phyloP scores from a whole-genome alignment of 2,888 invertebrate species.

The Rhingia campestris region DNA sequence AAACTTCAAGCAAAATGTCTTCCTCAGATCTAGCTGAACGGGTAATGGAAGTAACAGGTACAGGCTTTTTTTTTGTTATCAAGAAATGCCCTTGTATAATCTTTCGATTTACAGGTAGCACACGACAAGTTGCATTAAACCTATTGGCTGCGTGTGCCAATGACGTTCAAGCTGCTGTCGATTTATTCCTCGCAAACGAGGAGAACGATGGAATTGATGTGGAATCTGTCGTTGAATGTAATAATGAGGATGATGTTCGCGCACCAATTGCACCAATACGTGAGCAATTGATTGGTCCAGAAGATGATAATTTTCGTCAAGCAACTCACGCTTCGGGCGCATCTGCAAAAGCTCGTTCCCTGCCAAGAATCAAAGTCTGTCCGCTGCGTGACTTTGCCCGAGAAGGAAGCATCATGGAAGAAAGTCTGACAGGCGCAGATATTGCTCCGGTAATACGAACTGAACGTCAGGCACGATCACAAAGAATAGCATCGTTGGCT shows the following conservation, averaged over 20 bases:
- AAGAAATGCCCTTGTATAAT: background rate
- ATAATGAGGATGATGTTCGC: slow-evolving; percentile 79
- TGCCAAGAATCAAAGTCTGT: slow-evolving; percentile 79
- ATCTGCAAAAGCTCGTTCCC: slow-evolving; percentile 77
- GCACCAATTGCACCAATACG: slow-evolving; percentile 82
- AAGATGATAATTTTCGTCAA: slow-evolving; percentile 82
- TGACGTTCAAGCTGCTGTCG: slow-evolving; percentile 81
- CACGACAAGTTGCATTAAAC: slow-evolving; percentile 68
- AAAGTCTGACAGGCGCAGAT: slow-evolving; percentile 78
- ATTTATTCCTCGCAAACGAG: slow-evolving; percentile 78
- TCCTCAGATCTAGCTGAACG: slow-evolving; percentile 77
- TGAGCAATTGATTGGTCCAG: slow-evolving; percentile 81
- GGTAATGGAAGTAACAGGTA: slow-evolving; percentile 81
- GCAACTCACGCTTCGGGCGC: slow-evolving; percentile 75
- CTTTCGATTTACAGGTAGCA: slow-evolving; percentile 38
- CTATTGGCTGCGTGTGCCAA: slow-evolving; percentile 79
- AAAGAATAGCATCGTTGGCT: slow-evolving; percentile 8
- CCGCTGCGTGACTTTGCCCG: slow-evolving; percentile 82
- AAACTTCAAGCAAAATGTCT: slow-evolving; percentile 42
- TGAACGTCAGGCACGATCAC: slow-evolving; percentile 28
- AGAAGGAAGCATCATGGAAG: slow-evolving; percentile 81
- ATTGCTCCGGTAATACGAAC: slow-evolving; percentile 25
- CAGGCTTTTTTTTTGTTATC: background rate
- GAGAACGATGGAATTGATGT: slow-evolving; percentile 48
- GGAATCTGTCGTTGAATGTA: slow-evolving; percentile 55